A percentile compares a stretch with the other conserved stretches of the same genome.
Evolutionary conservation across 2,888 invertebrate species (phyloP).

Genomic region (Aproaerema taeniolella): DNA sequence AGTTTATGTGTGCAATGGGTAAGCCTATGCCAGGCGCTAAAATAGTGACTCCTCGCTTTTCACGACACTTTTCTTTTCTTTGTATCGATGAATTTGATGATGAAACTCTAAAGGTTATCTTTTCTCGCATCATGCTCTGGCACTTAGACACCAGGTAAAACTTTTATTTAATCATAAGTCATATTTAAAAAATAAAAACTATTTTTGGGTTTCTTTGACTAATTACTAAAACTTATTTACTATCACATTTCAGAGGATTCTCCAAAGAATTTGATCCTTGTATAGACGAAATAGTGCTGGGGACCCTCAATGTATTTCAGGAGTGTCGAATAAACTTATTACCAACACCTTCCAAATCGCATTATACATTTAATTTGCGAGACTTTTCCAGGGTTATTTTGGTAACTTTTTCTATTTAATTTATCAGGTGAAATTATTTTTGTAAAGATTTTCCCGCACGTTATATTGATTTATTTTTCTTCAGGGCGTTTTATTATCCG

Average conservation of each 20-base stretch:
- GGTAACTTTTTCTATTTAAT: slow-evolving; percentile 51
- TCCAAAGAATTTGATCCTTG: slow-evolving; percentile 96
- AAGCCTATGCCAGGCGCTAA: slow-evolving; percentile 89
- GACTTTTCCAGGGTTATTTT: slow-evolving; percentile 96
- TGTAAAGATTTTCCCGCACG: background rate
- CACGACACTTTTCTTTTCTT: slow-evolving; percentile 90
- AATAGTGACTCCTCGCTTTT: slow-evolving; percentile 89
- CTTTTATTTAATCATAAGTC: slow-evolving; percentile 5
- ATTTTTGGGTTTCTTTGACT: background rate
- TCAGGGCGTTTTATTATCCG: slow-evolving; percentile 92
- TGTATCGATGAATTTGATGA: slow-evolving; percentile 95
- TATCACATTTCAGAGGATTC: slow-evolving; percentile 91
- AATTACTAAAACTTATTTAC: too few species aligned
- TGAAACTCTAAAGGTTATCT: slow-evolving; percentile 88
- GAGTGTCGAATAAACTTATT: slow-evolving; percentile 87
- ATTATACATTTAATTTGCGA: slow-evolving; percentile 95
- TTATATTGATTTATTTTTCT: background rate
- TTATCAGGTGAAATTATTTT: background rate
- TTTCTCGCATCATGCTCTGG: slow-evolving; percentile 94
- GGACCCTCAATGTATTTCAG: slow-evolving; percentile 92
- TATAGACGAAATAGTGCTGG: slow-evolving; percentile 90
- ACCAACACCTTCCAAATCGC: slow-evolving; percentile 95
- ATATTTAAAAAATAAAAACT: background rate
- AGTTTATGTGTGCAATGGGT: slow-evolving; percentile 91
- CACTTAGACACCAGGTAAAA: slow-evolving; percentile 91